Evolutionary conservation across 2,113 vertebrate genomes (phyloP), one percentile per base, ranked within the genome.

Genomic region (Halichoerus grypus): DNA sequence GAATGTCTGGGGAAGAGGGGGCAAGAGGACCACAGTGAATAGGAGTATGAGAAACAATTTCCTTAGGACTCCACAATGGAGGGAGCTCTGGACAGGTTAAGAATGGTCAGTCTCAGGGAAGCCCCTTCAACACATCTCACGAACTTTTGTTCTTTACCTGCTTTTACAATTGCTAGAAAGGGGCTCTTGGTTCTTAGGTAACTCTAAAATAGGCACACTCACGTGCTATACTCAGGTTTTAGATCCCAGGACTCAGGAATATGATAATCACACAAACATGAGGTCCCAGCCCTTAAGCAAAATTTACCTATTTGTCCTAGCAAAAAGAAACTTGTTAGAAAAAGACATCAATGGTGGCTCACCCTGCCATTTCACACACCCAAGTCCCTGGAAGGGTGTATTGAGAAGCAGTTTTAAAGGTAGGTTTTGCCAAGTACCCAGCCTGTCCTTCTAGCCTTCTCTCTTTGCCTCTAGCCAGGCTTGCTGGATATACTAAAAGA

Each of bases 261-360:
- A 31, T 84, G 51, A 95, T 8, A 89, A 83, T 82, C 36, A 97
- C 24, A 72, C 26, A 92, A 83, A 71, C 36, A 65, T 28, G 22
- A 88, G 49, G 49, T 53, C 31, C 11, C 49, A 91, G 26, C 2
- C 55, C 18, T 90, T 95, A 97, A 91, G 85, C 9, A 89, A 93
- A 92, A 87, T n/a, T 80, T 96, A 85, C 55, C 61, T 92, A 91
- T 80, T 81, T 98, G 71, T 86, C 14, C 14, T 13, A 76, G 69
- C 36, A 86, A 63, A 96, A 86, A 76, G 33, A 72, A 95, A 81
- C 57, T 53, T 53, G 5, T 91, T 53, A 95, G 33, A 71, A 87
- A 95, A 95, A 83, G 46, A 59, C 0, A 15, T 39, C 24, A 83
- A 69, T 67, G 57, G 55, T 74, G 22, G n/a, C 51, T 36, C 39